phyloP scores from a whole-genome alignment of 2,888 invertebrate species.

The Crepidodera aurea region DNA sequence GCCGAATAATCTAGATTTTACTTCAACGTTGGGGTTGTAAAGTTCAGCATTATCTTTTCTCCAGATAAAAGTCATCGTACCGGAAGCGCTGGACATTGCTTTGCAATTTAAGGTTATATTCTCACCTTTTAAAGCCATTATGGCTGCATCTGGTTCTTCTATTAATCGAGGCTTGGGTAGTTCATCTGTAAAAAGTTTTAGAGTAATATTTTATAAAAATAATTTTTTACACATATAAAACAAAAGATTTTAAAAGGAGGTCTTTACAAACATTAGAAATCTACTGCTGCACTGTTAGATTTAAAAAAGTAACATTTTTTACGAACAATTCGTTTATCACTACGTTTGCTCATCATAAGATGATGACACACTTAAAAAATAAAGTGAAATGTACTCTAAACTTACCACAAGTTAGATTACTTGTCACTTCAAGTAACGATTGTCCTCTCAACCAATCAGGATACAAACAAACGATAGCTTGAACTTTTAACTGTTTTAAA shows the following conservation, averaged over 20 bases:
- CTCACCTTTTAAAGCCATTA: constrained; percentile 87
- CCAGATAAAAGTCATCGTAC: constrained; percentile 84
- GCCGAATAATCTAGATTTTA: constrained; percentile 58
- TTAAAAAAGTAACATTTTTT: too few relatives aligned
- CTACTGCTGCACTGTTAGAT: too few relatives aligned
- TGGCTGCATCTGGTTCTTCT: constrained; percentile 81
- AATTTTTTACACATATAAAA: neutral
- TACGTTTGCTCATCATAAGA: too few relatives aligned
- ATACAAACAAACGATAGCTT: constrained; percentile 80
- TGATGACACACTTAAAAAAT: too few relatives aligned
- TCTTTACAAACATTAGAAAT: too few relatives aligned
- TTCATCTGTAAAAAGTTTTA: constrained; percentile 64
- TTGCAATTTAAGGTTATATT: constrained; percentile 84
- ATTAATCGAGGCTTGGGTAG: constrained; percentile 86
- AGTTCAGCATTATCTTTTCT: constrained; percentile 82
- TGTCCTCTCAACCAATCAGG: constrained; percentile 79
- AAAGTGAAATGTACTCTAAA: too few relatives aligned
- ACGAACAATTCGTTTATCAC: too few relatives aligned
- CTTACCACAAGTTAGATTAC: constrained; percentile 74
- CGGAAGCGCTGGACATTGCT: constrained; percentile 79
- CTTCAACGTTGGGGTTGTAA: constrained; percentile 49
- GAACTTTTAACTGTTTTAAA: constrained; percentile 66
- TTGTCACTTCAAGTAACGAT: constrained; percentile 71
- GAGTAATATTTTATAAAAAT: neutral
- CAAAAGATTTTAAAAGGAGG: neutral